phyloP scores from a whole-genome alignment of 2,888 invertebrate species.

The Apodemia zela region DNA sequence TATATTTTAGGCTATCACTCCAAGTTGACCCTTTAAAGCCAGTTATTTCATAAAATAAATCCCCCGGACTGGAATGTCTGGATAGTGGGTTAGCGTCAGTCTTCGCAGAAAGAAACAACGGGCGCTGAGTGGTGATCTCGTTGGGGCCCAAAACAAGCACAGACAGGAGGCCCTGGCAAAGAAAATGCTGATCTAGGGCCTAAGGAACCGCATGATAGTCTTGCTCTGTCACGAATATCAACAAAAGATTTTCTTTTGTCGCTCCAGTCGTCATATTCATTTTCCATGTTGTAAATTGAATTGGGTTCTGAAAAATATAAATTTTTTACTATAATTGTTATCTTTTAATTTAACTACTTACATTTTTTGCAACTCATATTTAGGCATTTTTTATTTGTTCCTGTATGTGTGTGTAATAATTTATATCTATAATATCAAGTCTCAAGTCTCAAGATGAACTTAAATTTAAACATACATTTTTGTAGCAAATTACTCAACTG shows the following conservation, averaged over 20 bases:
- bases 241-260: slow-evolving; percentile 51
- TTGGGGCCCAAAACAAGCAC: slow-evolving; percentile 66
- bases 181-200: slow-evolving; percentile 67
- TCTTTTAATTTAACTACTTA: no score
- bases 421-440: no score
- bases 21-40: slow-evolving; percentile 25
- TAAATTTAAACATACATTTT: no score
- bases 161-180: slow-evolving; percentile 66
- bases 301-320: slow-evolving; percentile 53
- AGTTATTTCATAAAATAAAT: slow-evolving; percentile 24
- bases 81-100: slow-evolving; percentile 59
- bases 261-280: slow-evolving; percentile 47
- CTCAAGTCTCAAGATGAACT: no score
- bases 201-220: slow-evolving; percentile 61
- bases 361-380: no score
- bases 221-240: slow-evolving; percentile 62
- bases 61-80: slow-evolving; percentile 26
- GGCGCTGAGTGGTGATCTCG: slow-evolving; percentile 81
- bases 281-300: slow-evolving; percentile 39
- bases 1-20: slow-evolving; percentile 25
- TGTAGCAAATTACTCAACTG: no score
- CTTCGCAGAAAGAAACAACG: slow-evolving; percentile 81
- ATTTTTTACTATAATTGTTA: no score
- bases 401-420: no score
- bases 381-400: no score